Base-by-base conservation (phyloP, 2,113 vertebrate genomes). In the Lophotis ruficrista region DNA sequence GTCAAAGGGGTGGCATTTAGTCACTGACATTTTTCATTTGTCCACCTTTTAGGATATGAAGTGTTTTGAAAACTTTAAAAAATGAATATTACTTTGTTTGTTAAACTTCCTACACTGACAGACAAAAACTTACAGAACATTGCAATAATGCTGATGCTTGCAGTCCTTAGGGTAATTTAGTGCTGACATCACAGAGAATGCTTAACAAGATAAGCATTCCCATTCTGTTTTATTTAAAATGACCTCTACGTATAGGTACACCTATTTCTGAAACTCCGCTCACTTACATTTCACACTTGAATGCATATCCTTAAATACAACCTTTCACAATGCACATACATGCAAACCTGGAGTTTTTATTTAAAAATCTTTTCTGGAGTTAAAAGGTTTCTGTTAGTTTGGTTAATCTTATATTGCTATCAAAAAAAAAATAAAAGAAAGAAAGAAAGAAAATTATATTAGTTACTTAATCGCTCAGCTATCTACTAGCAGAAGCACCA, bases 171-270 rank as follows among this genome's bases (percentile, higher is more conserved):
- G 56, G 45, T 95, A 93, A 89, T 95, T 84, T 84, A 75, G 37
- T 82, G 65, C 89, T 89, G 87, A 95, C 65, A 95, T 95, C 81
- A 95, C 65, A 87, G 48, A 89, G 87, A 89, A 96, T 89, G 53
- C 61, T 89, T 95, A 79, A 81, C 30, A 65, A 70, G 53, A 87
- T 75, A 82, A 95, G 61, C 47, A 66, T 71, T 85, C 47, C 37
- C 60, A 43, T 83, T 53, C 66, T 68, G 35, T 48, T 89, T 87
- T 89, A 50, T 89, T 92, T 79, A 48, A 91, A 75, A 78, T 89
- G 35, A 85, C 87, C 93, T 91, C 41, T 77, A n/a, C 0, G 0
- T 65, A 33, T 14, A 73, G 48, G 9, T 91, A 38, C 24, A 45
- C 58, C 24, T 57, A 65, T 56, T 87, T 70, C 73, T 72, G 70